phyloP scores from a whole-genome alignment of 2,113 vertebrate species.

The Anolis carolinensis region DNA sequence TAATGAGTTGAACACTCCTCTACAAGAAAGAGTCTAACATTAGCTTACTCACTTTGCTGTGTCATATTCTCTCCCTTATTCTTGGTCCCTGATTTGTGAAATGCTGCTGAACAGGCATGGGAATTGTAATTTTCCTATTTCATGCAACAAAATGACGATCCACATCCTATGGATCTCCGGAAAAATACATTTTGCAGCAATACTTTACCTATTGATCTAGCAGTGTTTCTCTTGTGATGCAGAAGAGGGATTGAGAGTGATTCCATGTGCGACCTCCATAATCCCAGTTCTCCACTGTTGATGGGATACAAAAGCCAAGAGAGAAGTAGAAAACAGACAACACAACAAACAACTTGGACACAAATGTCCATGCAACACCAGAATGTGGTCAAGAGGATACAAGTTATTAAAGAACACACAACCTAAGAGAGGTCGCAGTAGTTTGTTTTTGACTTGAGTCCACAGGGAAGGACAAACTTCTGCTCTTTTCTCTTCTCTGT shows the following conservation, averaged over 20 bases:
- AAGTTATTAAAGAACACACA: too few species aligned
- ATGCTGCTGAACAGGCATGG: neutral
- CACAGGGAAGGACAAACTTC: too few species aligned
- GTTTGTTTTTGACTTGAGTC: too few species aligned
- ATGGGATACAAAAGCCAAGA: neutral
- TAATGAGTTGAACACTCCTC: neutral
- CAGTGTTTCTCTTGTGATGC: neutral
- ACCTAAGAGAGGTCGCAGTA: too few species aligned
- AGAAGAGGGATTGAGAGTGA: neutral
- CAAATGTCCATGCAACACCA: too few species aligned
- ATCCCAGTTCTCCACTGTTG: neutral
- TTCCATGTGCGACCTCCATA: too few species aligned
- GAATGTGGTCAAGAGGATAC: too few species aligned
- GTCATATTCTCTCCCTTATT: neutral
- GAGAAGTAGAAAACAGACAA: neutral
- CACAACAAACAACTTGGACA: neutral
- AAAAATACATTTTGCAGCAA: neutral
- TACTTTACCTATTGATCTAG: neutral
- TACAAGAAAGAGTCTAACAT: neutral
- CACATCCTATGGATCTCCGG: neutral
- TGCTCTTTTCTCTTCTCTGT: too few species aligned
- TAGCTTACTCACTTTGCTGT: neutral
- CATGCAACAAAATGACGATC: too few species aligned
- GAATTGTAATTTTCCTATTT: neutral
- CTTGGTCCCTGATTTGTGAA: neutral